These are phyloP conservation scores for Maniola hyperantus DNA, from an alignment of 2,888 invertebrate species.

Conservation along the genomic window DNA sequence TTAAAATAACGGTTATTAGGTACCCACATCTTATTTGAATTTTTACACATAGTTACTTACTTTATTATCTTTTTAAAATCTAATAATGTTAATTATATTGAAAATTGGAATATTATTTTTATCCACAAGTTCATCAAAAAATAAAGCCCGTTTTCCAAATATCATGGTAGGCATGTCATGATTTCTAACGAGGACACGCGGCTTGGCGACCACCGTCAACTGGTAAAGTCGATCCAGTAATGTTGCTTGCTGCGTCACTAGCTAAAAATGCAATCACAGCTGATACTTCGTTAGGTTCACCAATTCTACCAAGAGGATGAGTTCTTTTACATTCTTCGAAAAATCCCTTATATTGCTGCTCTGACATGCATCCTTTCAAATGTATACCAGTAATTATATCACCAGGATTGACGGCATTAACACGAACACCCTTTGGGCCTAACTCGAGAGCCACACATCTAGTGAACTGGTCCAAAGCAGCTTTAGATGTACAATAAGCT, in stretches of 20 bases:
- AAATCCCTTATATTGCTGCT: conserved; percentile 89
- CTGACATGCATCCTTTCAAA: conserved; percentile 89
- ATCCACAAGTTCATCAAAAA: no score
- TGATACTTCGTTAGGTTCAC: conserved; percentile 92
- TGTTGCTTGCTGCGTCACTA: conserved; percentile 90
- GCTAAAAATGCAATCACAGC: conserved; percentile 94
- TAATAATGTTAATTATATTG: no score
- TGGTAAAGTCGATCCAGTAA: conserved; percentile 91
- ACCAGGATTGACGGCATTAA: conserved; percentile 96
- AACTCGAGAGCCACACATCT: conserved; percentile 93
- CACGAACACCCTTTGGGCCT: conserved; percentile 89
- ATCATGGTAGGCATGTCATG: background rate
- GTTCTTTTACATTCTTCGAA: conserved; percentile 91
- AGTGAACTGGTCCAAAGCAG: conserved; percentile 97
- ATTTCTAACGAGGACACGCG: conserved; percentile 88
- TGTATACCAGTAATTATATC: conserved; percentile 95
- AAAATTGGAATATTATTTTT: no score
- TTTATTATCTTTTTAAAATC: no score
- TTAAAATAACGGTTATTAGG: no score
- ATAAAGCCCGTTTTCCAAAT: no score
- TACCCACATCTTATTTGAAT: no score
- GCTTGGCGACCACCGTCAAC: conserved; percentile 95
- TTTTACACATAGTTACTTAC: no score
- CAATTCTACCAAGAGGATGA: conserved; percentile 95
- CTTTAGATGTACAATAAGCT: conserved; percentile 95